A percentile compares a stretch with the other conserved stretches of the same genome.
These are phyloP conservation scores for Simalia tracyae DNA, from an alignment of 2,797 vertebrate genomes.

Conservation along the genomic window DNA sequence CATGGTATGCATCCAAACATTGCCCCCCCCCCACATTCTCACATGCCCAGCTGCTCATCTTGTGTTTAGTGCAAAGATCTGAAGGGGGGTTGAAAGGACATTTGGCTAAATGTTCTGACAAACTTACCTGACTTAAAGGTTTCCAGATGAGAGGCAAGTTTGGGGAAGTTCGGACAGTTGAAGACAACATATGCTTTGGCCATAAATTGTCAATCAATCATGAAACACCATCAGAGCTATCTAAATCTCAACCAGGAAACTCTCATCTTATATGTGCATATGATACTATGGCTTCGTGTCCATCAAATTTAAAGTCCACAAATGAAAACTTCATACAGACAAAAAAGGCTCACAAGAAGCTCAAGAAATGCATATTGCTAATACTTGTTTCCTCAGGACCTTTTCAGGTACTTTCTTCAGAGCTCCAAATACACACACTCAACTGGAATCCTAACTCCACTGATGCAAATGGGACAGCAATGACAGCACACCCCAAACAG, in stretches of 20 bases:
- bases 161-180: neutral
- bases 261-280: neutral
- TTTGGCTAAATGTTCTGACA: neutral
- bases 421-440: too few relatives aligned
- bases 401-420: neutral
- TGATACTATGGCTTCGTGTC: neutral
- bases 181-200: neutral
- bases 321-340: neutral
- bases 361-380: neutral
- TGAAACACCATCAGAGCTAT: neutral
- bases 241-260: neutral
- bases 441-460: neutral
- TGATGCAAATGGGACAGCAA: neutral
- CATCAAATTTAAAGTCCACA: neutral
- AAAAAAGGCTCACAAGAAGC: neutral
- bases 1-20: neutral
- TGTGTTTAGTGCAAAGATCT: neutral
- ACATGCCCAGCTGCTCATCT: neutral
- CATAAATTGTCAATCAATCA: neutral
- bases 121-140: neutral
- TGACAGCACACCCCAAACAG: neutral
- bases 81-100: neutral
- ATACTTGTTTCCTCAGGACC: neutral
- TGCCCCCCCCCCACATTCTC: neutral
- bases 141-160: neutral